phyloP scores from a whole-genome alignment of 1,140 invertebrate genomes.

The Zophobas atratus region DNA sequence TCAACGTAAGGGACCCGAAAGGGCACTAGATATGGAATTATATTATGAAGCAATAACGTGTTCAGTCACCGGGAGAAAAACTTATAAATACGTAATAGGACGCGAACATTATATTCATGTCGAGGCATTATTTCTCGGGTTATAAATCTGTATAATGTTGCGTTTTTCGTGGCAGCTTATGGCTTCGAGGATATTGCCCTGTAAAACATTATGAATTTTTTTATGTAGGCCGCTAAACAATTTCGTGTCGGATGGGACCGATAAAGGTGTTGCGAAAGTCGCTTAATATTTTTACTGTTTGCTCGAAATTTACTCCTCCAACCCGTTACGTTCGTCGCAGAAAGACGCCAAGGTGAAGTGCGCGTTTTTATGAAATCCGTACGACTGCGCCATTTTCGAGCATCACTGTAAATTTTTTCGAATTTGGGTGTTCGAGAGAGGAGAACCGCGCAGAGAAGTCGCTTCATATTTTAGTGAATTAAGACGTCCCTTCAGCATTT shows the following conservation, averaged over 20 bases:
- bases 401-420: too few species aligned
- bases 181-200: slow-evolving; percentile 23
- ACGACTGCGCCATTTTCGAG: too few species aligned
- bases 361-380: too few species aligned
- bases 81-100: slow-evolving; percentile 40
- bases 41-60: slow-evolving; percentile 6
- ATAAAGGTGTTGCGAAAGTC: slow-evolving; percentile 4
- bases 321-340: too few species aligned
- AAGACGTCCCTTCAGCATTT: too few species aligned
- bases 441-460: too few species aligned
- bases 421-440: too few species aligned
- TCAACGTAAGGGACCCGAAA: slow-evolving; percentile 1
- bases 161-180: slow-evolving; percentile 28
- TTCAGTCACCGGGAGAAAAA: slow-evolving; percentile 19
- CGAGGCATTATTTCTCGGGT: slow-evolving; percentile 44
- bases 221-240: slow-evolving; percentile 12
- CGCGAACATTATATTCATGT: slow-evolving; percentile 44
- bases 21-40: slow-evolving; percentile 11
- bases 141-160: slow-evolving; percentile 41
- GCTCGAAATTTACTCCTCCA: too few species aligned
- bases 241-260: background rate
- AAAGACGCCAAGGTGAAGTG: too few species aligned
- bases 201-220: slow-evolving; percentile 42
- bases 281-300: slow-evolving; percentile 1
- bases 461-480: too few species aligned